Evolutionary conservation across 2,797 vertebrate genomes (phyloP).

Genomic region (Serranus cabrilla): DNA sequence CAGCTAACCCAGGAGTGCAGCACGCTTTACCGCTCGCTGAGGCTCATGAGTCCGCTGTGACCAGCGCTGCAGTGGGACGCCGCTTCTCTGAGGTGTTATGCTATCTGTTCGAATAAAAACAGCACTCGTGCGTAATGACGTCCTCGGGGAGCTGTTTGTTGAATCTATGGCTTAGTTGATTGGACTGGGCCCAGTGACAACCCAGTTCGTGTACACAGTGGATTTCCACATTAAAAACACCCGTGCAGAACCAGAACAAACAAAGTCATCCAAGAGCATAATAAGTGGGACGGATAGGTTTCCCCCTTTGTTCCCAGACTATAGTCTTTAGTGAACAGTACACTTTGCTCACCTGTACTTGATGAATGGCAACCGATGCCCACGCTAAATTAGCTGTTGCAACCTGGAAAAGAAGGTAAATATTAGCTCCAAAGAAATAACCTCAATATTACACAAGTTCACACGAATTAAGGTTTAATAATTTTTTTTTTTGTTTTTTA

Average conservation of each 20-base stretch:
- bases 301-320: constrained; percentile 31
- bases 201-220: constrained; percentile 80
- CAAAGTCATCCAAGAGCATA: constrained; percentile 70
- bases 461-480: constrained; percentile 1
- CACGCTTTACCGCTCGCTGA: constrained; percentile 26
- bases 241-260: constrained; percentile 80
- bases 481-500: too few species aligned
- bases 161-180: constrained; percentile 79
- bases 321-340: constrained; percentile 33
- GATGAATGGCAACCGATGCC: constrained; percentile 98
- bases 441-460: not conserved
- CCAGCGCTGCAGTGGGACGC: constrained; percentile 72
- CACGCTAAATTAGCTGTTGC: constrained; percentile 98
- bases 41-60: constrained; percentile 68
- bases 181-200: constrained; percentile 77
- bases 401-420: constrained; percentile 85
- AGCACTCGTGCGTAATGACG: constrained; percentile 79
- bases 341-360: constrained; percentile 93
- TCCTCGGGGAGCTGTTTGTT: constrained; percentile 79
- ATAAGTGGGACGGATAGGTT: constrained; percentile 48
- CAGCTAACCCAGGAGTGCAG: constrained; percentile 46
- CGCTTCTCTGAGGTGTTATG: constrained; percentile 75
- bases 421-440: constrained; percentile 15
- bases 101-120: constrained; percentile 77
- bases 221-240: constrained; percentile 79